Conservation (phyloP, 2,113 vertebrate genomes). For the Anarhynchus alexandrinus region DNA sequence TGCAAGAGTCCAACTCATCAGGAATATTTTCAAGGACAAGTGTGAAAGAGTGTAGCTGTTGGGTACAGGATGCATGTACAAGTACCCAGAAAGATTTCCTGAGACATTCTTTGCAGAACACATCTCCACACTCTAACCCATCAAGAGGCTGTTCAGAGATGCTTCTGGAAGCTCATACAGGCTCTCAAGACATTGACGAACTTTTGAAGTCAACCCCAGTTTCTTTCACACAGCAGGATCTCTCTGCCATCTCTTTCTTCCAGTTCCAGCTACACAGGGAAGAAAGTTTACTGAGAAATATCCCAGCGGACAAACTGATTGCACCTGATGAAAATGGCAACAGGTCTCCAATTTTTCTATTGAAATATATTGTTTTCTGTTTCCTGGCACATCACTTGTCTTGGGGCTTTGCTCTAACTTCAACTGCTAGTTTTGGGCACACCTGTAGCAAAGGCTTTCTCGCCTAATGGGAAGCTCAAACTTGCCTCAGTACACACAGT, state of each 20-base stretch:
- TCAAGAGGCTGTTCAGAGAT: neutral
- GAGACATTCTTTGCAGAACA: neutral
- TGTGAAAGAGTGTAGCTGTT: neutral
- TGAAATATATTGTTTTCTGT: neutral
- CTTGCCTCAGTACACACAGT: too few species aligned
- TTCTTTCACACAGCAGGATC: neutral
- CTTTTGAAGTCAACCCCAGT: accelerated
- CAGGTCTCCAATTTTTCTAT: constrained; percentile 59
- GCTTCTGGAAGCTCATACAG: neutral
- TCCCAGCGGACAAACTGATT: constrained; percentile 68
- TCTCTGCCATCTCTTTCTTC: constrained; percentile 71
- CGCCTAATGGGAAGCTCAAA: neutral
- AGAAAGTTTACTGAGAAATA: constrained; percentile 59
- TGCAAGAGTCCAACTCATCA: accelerated
- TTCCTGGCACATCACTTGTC: neutral
- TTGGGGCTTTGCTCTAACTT: neutral
- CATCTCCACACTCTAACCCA: neutral
- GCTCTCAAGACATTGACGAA: neutral
- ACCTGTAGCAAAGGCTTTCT: neutral
- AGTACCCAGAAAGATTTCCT: neutral
- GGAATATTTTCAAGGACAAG: neutral
- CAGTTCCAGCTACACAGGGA: constrained; percentile 78
- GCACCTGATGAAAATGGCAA: constrained; percentile 66
- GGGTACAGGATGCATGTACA: neutral
- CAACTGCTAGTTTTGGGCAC: neutral